Evolutionary conservation across 2,797 vertebrate species (phyloP), one percentile per base, ranked within the genome.

Genomic region (Masticophis lateralis): DNA sequence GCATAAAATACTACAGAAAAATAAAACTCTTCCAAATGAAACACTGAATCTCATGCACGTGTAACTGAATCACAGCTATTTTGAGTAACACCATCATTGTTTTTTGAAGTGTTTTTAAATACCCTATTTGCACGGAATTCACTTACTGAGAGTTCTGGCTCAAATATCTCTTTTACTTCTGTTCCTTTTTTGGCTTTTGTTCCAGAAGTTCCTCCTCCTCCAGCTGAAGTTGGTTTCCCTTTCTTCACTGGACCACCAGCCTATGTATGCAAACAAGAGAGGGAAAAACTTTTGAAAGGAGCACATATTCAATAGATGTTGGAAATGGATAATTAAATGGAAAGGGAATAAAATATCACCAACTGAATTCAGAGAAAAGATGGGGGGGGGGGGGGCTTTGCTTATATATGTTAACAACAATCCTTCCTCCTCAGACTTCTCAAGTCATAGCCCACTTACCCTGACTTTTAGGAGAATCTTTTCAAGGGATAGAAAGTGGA

Each of bases 121-220:
- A 91, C 3, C 90, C 1, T 1, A 32, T 7, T 53, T 0, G 32
- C 47, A 55, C 14, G 55, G 0, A 27, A 86, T 60, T 94, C 90
- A 98, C 99, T 98, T 96, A 99, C 99, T 28, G 99, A 98, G 79
- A 99, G 98, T 90, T 99, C 99, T 0, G 96, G 97, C 93, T 99
- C 99, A n/a, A 97, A 95, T 0, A 98, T 83, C 89, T 99, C 99
- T 97, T 98, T 99, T 56, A 89, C 97, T 1, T 99, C 99, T 0
- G 97, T 1, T 57, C 91, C 96, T 96, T 99, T 99, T 97, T 99
- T 99, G 74, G 96, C 95, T 97, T 99, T 99, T 22, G 97, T 97
- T 93, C 98, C 98, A 86, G 97, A 92, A 94, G 96, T 97, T 93
- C 98, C 95, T 20, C 96, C 0, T 9, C 96, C 96, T 93, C 97